A percentile compares a stretch with the other conserved stretches of the same genome.
phyloP scores from a whole-genome alignment of 2,797 vertebrate species.

The Amphiprion clarkii region DNA sequence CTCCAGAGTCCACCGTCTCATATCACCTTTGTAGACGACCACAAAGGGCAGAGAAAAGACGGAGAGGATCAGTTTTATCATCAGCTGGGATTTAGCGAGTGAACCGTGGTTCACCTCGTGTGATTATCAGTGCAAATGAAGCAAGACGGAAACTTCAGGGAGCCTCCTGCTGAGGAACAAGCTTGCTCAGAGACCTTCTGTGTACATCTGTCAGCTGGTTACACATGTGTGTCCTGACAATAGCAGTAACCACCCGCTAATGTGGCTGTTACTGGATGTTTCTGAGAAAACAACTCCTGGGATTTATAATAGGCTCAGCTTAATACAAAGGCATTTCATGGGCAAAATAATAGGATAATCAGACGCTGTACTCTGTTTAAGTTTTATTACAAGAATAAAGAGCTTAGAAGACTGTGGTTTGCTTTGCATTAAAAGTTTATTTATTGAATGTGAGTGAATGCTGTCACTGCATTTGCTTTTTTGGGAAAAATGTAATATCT shows the following conservation, averaged over 20 bases:
- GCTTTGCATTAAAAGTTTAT: conserved; percentile 26
- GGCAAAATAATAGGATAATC: conserved; percentile 40
- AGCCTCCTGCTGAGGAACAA: conserved; percentile 71
- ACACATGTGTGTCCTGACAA: conserved; percentile 61
- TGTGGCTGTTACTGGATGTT: conserved; percentile 17
- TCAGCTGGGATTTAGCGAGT: conserved; percentile 66
- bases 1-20: conserved; percentile 54
- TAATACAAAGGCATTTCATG: conserved; percentile 42
- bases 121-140: conserved; percentile 83
- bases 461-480: conserved; percentile 28
- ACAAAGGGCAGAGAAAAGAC: conserved; percentile 57
- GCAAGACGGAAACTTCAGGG: conserved; percentile 75
- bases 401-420: conserved; percentile 14
- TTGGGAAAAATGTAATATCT: neutral
- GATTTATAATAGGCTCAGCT: conserved; percentile 33
- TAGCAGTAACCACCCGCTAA: conserved; percentile 65
- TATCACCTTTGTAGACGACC: conserved; percentile 54
- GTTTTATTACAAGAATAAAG: conserved; percentile 31
- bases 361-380: conserved; percentile 2
- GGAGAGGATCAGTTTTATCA: conserved; percentile 68
- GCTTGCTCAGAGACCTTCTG: conserved; percentile 60
- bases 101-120: conserved; percentile 68
- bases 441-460: conserved; percentile 17
- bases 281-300: conserved; percentile 32
- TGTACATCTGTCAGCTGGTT: conserved; percentile 70